Base-by-base conservation (phyloP, 1,140 invertebrate species). In the Paramacrobiotus metropolitanus region DNA sequence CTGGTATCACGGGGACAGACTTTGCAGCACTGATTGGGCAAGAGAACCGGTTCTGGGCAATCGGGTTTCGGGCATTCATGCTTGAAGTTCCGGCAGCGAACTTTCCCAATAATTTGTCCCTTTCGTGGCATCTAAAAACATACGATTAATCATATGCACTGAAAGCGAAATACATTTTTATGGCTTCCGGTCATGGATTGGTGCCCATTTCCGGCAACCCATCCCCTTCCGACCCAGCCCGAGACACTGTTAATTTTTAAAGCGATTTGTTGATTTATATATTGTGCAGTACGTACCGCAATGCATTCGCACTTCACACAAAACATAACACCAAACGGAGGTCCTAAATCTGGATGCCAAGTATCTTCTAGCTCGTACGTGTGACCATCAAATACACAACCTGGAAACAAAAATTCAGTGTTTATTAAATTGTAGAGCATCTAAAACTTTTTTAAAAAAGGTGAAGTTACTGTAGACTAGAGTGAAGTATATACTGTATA, bases 301-400 rank as follows among this genome's bases (percentile, higher is more conserved):
- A 86, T 77, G 75, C 88, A 92, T 77, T 87, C 83, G 77, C 88
- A 92, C 75, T 83, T 82, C 73, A 91, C 87, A 78, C 87, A 92
- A 74, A 85, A 86, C 80, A 90, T 86, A 45, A 88, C 81, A 59
- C 87, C 87, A 72, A 90, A 89, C 4, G 87, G 87, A 48, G 85
- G 83, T 61, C 87, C 86, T 59, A 91, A 75, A 73, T 90, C 85
- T 28, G 87, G 85, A 70, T 82, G 85, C 88, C 88, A 92, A 63
- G 81, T 82, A 15, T 86, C 83, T 29, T 86, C 85, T 62, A 92
- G 72, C 73, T 89, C 86, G 65, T 83, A 82, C 31, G 83, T 77
- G 71, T 85, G 80, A 68, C 86, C 86, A 31, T 86, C 87, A 70
- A 91, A 87, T 55, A 82, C 81, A 70, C 88, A 91, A 79, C 90